phyloP scores from a whole-genome alignment of 1,140 invertebrate species.

The Phortica variegata region DNA sequence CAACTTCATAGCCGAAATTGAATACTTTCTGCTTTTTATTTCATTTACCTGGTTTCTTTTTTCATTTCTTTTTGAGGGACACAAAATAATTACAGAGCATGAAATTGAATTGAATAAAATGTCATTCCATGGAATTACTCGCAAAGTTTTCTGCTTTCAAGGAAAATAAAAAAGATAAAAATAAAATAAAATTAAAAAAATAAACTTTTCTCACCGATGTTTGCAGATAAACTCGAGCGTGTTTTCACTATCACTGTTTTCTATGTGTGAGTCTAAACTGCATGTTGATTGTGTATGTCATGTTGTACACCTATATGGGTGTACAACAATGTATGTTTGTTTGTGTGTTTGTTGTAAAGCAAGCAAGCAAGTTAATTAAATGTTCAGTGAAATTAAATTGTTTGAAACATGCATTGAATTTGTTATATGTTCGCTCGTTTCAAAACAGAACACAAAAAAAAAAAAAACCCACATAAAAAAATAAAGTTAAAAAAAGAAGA shows the following conservation, averaged over 20 bases:
- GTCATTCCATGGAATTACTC: slow-evolving; percentile 38
- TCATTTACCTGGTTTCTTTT: background rate
- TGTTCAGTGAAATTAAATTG: slow-evolving; percentile 30
- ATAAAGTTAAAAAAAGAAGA: no score
- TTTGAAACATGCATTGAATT: slow-evolving; percentile 28
- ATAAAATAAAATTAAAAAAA: slow-evolving; percentile 2
- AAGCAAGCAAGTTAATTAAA: slow-evolving; percentile 33
- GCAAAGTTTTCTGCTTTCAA: slow-evolving; percentile 18
- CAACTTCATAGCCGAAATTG: background rate
- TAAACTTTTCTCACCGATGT: slow-evolving; percentile 7
- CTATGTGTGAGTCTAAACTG: no score
- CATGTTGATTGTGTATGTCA: no score
- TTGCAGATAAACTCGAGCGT: no score
- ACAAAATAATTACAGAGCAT: slow-evolving; percentile 43
- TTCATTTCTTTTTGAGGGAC: background rate
- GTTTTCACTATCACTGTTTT: no score
- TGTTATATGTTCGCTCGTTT: no score
- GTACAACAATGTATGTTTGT: slow-evolving; percentile 6
- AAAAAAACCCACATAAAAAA: slow-evolving; percentile 2
- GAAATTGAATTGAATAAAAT: slow-evolving; percentile 46
- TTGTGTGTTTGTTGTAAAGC: slow-evolving; percentile 6
- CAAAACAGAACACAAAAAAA: slow-evolving; percentile 18
- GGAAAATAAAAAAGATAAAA: background rate
- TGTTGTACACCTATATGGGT: no score
- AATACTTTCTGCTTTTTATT: background rate